Evolutionary conservation across 2,113 vertebrate species (phyloP), one percentile per base, ranked within the genome.

Genomic region (Neopipo cinnamomea): DNA sequence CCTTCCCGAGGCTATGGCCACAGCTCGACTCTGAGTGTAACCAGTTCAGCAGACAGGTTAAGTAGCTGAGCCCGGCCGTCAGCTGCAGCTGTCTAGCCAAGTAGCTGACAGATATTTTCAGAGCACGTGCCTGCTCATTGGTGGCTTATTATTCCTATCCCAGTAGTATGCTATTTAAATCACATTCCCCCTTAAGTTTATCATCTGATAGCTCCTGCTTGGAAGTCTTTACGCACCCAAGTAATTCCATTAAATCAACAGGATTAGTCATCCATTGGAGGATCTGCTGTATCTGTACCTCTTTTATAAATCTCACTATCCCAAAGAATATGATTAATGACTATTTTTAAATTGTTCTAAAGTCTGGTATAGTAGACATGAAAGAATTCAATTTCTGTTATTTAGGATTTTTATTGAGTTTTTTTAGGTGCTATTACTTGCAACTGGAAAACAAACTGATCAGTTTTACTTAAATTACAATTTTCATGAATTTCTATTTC

Each of bases 41-140:
- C 24, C 20, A 56, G 85, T 87, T 97, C 85, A 83, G 49, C 79
- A 89, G 87, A 82, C 66, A 37, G 80, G 74, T 93, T 89, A 94
- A 96, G 83, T 63, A 89, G 68, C n/a, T 0, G 2, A 94, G 76
- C 65, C n/a, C 16, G 91, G 89, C 63, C 55, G 41, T 77, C 58
- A 25, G 53, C 81, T 75, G 42, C 85, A 85, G 78, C 75, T 84
- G 63, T 81, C 85, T 86, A 41, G 66, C 49, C 80, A 89, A 86
- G 62, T 15, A 88, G 81, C 89, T 62, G 77, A 77, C 41, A 31
- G 52, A 9, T 91, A 79, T 82, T 96, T 95, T 47, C 5, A 8
- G 90, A 85, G 37, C 39, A 23, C 2, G 2, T 92, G 75, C 14
- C 1, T 76, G 73, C 30, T 63, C 22, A 41, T 46, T 35, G 19